Base-by-base conservation (phyloP, 2,888 invertebrate genomes). In the Trilocha varians region DNA sequence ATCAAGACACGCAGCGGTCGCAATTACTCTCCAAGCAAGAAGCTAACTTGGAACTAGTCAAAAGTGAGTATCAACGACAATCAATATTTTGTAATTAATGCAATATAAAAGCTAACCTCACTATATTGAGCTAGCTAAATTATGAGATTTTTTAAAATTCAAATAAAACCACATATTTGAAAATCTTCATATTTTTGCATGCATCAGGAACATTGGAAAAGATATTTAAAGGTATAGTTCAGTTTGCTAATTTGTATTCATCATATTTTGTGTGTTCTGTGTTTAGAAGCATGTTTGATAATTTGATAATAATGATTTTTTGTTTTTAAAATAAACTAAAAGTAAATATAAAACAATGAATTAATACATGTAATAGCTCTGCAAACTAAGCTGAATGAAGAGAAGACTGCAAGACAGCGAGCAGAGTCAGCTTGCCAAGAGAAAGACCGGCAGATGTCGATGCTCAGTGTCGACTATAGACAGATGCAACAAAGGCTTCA, bases 391-490 rank as follows among this genome's bases (percentile, higher is more conserved):
- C 78, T 97, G 46, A 96, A 94, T 59, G 96, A 96, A 70, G 98
- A 98, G 78, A 96, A 96, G 70, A 88, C 89, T 41, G 91, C 93
- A 3, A 88, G 97, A 38, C 95, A 96, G 68, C 92, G 94, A 55
- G 92, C 95, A 0, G 98, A 98, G 70, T 88, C 94, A 37, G 89
- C 91, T 46, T 92, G 92, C 13, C 95, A 98, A 77, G 97, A 97
- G 71, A 94, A 95, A 62, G 98, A 98, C 70, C 89, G 98, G 1
- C 96, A 97, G 76, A 93, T 97, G 70, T 97, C 95, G 9, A 97
- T 97, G 94, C 87, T 98, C 25, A 93, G 94, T 14, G 96, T 98
- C 2, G 98, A 98, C 78, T 94, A 97, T 71, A 88, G 96, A n/a
- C 97, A 97, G 83, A 93, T 97, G 63, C 95, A 96, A 66, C 93